Evolutionary conservation across 2,113 vertebrate genomes (phyloP).

Genomic region (Apaloderma vittatum): DNA sequence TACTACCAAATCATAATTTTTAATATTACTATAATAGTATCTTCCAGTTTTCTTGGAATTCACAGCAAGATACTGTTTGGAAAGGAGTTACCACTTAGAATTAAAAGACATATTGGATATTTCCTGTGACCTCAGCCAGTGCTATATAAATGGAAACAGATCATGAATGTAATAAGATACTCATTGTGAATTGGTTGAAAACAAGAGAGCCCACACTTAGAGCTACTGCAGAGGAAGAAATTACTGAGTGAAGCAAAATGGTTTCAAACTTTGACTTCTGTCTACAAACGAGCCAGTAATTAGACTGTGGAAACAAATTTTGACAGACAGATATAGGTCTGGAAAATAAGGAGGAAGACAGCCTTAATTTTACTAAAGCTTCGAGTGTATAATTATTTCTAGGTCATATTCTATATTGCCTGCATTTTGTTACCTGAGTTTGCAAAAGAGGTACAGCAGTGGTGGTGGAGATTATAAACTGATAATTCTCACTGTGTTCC

Average conservation of each 20-base stretch:
- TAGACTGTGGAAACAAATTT: not conserved
- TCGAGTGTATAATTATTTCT: not conserved
- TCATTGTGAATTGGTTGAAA: not conserved
- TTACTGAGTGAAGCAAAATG: not conserved
- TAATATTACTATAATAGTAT: not conserved
- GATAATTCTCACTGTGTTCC: not conserved
- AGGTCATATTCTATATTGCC: not conserved
- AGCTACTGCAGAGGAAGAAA: not conserved
- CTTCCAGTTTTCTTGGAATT: not conserved
- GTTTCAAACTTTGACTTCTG: not conserved
- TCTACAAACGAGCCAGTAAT: not conserved
- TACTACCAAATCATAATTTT: conserved; percentile 5
- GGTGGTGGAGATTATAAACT: not conserved
- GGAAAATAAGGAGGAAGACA: not conserved
- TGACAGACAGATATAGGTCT: not conserved
- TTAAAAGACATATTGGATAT: not conserved
- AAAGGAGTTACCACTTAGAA: not conserved
- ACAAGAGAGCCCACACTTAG: not conserved
- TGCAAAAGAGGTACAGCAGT: not conserved
- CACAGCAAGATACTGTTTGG: not conserved
- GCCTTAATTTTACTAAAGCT: not conserved
- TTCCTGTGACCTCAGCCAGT: not conserved
- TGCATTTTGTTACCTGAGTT: not conserved
- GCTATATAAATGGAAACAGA: not conserved
- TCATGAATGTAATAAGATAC: not conserved